Percentiles rank a stretch among this genome's conserved stretches.
Conservation (phyloP, 2,888 invertebrate species). For the Drosophila limbata region DNA sequence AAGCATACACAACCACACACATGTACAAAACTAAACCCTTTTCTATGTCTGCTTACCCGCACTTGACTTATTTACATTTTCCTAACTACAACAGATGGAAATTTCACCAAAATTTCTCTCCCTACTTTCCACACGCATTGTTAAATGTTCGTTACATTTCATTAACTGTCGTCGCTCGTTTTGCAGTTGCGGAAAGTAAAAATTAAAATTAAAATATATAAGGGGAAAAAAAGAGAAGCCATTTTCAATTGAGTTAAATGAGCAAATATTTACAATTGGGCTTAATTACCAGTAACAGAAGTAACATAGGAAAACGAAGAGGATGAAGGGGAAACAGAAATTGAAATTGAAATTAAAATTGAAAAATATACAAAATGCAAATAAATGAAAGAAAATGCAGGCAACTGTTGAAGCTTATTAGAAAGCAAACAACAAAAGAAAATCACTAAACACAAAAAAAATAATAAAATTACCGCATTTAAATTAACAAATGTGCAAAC, state of each 20-base stretch:
- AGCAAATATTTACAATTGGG: constrained; percentile 66
- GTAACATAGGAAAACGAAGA: background rate
- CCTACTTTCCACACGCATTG: constrained; percentile 17
- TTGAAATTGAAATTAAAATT: constrained; percentile 24
- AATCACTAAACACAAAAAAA: constrained; percentile 3
- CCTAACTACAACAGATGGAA: constrained; percentile 13
- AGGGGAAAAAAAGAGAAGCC: constrained; percentile 36
- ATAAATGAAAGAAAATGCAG: constrained; percentile 40
- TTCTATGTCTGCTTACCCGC: background rate
- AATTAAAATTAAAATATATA: background rate
- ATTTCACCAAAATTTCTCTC: constrained; percentile 13
- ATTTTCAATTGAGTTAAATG: constrained; percentile 68
- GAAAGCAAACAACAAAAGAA: constrained; percentile 39
- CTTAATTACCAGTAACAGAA: constrained; percentile 52
- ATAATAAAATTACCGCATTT: constrained; percentile 39
- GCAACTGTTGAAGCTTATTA: constrained; percentile 28
- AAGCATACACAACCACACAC: background rate
- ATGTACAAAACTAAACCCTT: constrained; percentile 6
- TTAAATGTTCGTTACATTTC: constrained; percentile 50
- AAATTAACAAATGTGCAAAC: constrained; percentile 46
- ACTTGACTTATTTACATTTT: background rate
- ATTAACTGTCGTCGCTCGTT: constrained; percentile 42
- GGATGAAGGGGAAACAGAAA: constrained; percentile 17
- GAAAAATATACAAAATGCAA: constrained; percentile 15
- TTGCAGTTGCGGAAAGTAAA: constrained; percentile 5